A percentile compares a stretch with the other conserved stretches of the same genome.
These are phyloP conservation scores for Agonopterix alstromeriana DNA, from an alignment of 2,888 invertebrate species.

Conservation along the genomic window DNA sequence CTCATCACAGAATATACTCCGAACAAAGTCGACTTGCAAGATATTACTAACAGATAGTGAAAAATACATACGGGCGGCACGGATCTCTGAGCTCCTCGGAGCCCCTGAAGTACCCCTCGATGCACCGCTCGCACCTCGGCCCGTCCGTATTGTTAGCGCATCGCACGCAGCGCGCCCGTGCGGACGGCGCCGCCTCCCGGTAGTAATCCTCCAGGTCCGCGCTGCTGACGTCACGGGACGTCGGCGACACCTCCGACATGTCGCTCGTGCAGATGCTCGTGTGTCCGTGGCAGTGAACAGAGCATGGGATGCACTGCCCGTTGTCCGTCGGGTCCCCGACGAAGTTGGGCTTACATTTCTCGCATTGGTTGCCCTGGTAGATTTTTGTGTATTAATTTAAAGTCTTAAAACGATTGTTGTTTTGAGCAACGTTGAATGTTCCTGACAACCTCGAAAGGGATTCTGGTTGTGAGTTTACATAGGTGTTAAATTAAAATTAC, in stretches of 20 bases:
- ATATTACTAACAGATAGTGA: no score
- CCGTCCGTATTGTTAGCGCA: constrained; percentile 91
- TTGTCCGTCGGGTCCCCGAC: constrained; percentile 95
- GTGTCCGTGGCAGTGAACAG: constrained; percentile 93
- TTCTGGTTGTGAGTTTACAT: no score
- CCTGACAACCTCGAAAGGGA: no score
- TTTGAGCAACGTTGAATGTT: no score
- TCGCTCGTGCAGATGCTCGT: constrained; percentile 86
- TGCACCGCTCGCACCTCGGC: constrained; percentile 88
- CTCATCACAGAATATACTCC: no score
- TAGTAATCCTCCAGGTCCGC: constrained; percentile 79
- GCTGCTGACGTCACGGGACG: constrained; percentile 63
- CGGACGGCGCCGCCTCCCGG: constrained; percentile 77
- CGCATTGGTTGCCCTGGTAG: constrained; percentile 89
- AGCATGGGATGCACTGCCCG: constrained; percentile 90
- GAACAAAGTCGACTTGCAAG: no score
- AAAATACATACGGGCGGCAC: constrained; percentile 81
- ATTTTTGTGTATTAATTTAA: not conserved
- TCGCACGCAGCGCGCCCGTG: constrained; percentile 86
- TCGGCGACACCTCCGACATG: constrained; percentile 52
- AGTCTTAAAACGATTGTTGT: no score
- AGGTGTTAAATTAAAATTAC: no score
- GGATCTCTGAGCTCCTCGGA: constrained; percentile 85
- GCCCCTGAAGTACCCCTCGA: constrained; percentile 85
- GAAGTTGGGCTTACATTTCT: constrained; percentile 91